Evolutionary conservation across 2,888 invertebrate species (phyloP).

Genomic region (Cacoxenus indagator): DNA sequence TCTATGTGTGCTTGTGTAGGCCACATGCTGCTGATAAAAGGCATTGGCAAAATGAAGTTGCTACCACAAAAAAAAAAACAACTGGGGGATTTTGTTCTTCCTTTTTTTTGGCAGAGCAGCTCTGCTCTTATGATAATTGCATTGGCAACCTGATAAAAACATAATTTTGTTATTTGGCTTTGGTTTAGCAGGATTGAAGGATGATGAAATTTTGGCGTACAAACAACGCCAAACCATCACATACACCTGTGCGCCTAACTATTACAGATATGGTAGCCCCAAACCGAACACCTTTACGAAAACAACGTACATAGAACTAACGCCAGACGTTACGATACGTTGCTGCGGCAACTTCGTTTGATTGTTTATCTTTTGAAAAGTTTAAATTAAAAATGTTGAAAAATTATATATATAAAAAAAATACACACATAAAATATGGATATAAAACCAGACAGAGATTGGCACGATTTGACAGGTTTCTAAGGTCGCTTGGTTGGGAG

Average conservation of each 20-base stretch:
- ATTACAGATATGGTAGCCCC: background rate
- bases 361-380: conserved; percentile 11
- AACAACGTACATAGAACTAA: background rate
- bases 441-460: background rate
- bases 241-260: background rate
- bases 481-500: conserved; percentile 2
- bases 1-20: background rate
- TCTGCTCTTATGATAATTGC: conserved; percentile 2
- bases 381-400: conserved; percentile 13
- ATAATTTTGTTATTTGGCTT: conserved; percentile 11
- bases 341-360: conserved; percentile 8
- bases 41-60: conserved; percentile 12
- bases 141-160: conserved; percentile 13
- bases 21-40: conserved; percentile 10
- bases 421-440: background rate
- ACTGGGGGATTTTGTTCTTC: background rate
- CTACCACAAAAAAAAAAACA: background rate
- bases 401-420: background rate
- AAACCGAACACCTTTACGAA: background rate
- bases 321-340: background rate
- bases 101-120: background rate
- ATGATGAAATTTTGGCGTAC: no score
- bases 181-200: background rate
- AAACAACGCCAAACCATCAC: background rate
- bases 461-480: conserved; percentile 12